Percentiles rank a stretch among this genome's conserved stretches.
Evolutionary conservation across 1,140 invertebrate genomes (phyloP).

Genomic region (Akabosia matsudoensis): DNA sequence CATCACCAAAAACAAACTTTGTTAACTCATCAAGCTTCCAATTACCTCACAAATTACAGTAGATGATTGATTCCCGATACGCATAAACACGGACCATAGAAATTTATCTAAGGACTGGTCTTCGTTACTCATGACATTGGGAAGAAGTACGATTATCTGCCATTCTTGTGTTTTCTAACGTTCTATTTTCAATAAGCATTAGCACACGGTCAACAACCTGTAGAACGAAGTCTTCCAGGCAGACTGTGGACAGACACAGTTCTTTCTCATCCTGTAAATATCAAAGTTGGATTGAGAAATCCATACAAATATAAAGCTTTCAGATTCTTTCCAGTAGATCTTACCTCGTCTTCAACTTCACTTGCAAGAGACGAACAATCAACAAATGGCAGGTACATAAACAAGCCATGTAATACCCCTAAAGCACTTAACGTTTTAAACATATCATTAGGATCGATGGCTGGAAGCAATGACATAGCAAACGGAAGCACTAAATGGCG

Average conservation of each 20-base stretch:
- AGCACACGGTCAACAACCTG: constrained; percentile 79
- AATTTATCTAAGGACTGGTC: constrained; percentile 41
- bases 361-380: constrained; percentile 72
- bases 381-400: constrained; percentile 72
- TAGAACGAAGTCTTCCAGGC: constrained; percentile 83
- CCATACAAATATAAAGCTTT: neutral
- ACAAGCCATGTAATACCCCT: constrained; percentile 68
- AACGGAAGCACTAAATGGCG: constrained; percentile 76
- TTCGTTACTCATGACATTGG: constrained; percentile 31
- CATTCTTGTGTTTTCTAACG: constrained; percentile 63
- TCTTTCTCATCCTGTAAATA: constrained; percentile 63
- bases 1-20: too few relatives aligned
- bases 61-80: constrained; percentile 64
- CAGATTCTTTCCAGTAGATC: neutral
- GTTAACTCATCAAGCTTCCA: neutral
- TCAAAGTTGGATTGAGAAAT: neutral
- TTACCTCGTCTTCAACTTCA: constrained; percentile 37
- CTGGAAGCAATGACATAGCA: constrained; percentile 73
- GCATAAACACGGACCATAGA: constrained; percentile 64
- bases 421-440: constrained; percentile 76
- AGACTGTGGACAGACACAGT: constrained; percentile 72
- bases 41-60: constrained; percentile 59
- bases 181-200: constrained; percentile 68
- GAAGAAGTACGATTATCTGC: constrained; percentile 48
- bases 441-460: constrained; percentile 86